phyloP scores from a whole-genome alignment of 2,113 vertebrate species.

The Geococcyx californianus region DNA sequence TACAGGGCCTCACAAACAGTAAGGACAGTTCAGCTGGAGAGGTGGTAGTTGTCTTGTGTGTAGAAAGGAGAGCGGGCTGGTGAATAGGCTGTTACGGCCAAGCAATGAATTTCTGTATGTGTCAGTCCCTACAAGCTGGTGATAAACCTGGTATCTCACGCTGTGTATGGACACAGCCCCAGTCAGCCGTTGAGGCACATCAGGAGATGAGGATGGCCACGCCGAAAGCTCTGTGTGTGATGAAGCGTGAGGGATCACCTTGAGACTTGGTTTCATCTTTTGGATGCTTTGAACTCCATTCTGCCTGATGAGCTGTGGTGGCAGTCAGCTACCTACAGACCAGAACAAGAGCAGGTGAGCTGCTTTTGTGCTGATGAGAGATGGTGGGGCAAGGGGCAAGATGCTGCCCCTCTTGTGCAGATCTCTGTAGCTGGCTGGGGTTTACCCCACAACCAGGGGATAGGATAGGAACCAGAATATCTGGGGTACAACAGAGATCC shows the following conservation, averaged over 20 bases:
- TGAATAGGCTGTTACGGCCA: neutral
- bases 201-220: neutral
- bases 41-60: neutral
- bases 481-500: neutral
- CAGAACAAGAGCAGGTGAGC: neutral
- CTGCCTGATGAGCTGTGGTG: neutral
- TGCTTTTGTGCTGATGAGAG: accelerated
- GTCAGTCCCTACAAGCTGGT: neutral
- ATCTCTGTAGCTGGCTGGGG: neutral
- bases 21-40: neutral
- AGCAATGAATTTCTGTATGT: neutral
- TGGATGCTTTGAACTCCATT: neutral
- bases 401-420: neutral
- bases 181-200: accelerated
- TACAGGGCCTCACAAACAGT: neutral
- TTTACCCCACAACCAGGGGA: neutral
- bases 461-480: neutral
- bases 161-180: neutral
- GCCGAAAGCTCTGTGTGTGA: neutral
- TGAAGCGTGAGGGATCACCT: neutral
- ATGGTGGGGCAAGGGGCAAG: neutral
- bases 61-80: neutral
- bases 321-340: neutral
- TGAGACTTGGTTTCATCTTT: neutral
- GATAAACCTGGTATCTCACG: neutral